These are phyloP conservation scores for Psittacula derbiana DNA, from an alignment of 2,797 vertebrate genomes.

Conservation along the genomic window DNA sequence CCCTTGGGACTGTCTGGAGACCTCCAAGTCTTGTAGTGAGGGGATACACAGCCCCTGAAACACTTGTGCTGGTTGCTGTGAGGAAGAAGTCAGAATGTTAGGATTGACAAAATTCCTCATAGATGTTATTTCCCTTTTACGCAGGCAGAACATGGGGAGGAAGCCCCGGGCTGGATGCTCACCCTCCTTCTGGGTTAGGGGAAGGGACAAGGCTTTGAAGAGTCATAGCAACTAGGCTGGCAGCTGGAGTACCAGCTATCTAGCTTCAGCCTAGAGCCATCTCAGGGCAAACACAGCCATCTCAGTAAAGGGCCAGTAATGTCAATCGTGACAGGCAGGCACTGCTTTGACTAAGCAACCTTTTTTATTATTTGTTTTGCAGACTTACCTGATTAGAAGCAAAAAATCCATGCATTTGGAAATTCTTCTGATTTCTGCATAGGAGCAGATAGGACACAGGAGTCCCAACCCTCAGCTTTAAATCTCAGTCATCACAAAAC, in stretches of 20 bases:
- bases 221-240: not conserved
- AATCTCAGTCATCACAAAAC: not conserved
- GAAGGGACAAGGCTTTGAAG: not conserved
- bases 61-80: not conserved
- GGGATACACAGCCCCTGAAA: not conserved
- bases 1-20: not conserved
- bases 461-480: not conserved
- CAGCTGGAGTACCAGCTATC: not conserved
- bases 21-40: not conserved
- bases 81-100: not conserved
- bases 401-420: not conserved
- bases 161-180: not conserved
- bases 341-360: not conserved
- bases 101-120: not conserved
- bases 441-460: not conserved
- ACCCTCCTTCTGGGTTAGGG: accelerated
- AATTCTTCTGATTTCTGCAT: not conserved
- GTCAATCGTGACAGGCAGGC: not conserved
- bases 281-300: not conserved
- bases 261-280: not conserved
- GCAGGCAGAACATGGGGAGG: accelerated
- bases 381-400: not conserved
- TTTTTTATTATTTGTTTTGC: not conserved
- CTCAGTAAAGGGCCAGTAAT: not conserved
- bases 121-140: not conserved